Conservation (phyloP, 2,797 vertebrate genomes). For the Phrynocephalus forsythii region DNA sequence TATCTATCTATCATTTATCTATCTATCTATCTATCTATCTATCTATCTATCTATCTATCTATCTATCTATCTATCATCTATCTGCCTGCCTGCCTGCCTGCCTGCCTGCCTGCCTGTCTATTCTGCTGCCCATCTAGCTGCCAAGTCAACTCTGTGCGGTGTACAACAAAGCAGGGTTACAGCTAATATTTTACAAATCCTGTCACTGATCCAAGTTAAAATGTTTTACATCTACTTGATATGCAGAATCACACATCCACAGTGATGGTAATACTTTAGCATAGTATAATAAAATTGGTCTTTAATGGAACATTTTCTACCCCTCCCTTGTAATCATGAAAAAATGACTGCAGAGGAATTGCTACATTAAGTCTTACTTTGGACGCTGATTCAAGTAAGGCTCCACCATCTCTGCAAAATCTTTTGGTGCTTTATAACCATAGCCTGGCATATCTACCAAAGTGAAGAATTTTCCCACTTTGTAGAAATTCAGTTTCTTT, state of each 20-base stretch:
- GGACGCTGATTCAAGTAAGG: conserved; percentile 86
- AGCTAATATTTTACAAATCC: not conserved
- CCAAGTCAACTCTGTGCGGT: no score
- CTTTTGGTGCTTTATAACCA: conserved; percentile 86
- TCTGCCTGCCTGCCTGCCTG: no score
- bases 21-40: no score
- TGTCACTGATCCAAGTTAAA: not conserved
- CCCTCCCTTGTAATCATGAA: not conserved
- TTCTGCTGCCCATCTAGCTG: no score
- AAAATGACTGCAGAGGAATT: not conserved
- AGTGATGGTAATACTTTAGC: not conserved
- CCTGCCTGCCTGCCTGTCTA: no score
- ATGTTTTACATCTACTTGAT: not conserved
- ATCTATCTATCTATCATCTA: no score
- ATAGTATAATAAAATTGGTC: not conserved
- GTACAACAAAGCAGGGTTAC: not conserved
- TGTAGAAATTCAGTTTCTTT: conserved; percentile 97
- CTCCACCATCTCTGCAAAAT: conserved; percentile 96
- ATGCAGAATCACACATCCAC: not conserved
- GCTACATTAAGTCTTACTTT: conserved; percentile 81
- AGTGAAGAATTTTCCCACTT: conserved; percentile 88
- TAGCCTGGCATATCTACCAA: conserved; percentile 97
- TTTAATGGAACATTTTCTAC: not conserved
- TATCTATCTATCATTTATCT: no score
- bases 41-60: no score